A percentile compares a stretch with the other conserved stretches of the same genome.
Evolutionary conservation across 2,113 vertebrate species (phyloP).

Genomic region (Notarius quadriscutis): DNA sequence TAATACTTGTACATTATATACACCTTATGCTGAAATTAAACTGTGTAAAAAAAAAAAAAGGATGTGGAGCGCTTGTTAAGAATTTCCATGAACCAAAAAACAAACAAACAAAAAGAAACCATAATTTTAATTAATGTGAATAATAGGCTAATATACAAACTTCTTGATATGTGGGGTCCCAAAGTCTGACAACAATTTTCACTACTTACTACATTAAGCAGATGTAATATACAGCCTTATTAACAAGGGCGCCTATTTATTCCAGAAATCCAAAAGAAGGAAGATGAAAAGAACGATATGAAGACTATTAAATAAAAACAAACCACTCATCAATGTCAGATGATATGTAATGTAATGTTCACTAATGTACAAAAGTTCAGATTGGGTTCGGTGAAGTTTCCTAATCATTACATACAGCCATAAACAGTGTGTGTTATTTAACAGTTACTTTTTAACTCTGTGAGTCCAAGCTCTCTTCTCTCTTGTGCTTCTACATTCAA

Average conservation of each 20-base stretch:
- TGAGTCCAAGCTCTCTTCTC: constrained; percentile 65
- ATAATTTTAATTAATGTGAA: constrained; percentile 61
- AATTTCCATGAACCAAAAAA: constrained; percentile 62
- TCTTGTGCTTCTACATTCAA: constrained; percentile 87
- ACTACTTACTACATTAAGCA: constrained; percentile 79
- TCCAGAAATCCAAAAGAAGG: constrained; percentile 52
- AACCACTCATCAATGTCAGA: constrained; percentile 44
- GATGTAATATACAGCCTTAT: constrained; percentile 77
- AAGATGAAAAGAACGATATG: constrained; percentile 65
- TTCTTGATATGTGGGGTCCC: constrained; percentile 71
- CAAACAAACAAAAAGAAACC: constrained; percentile 48
- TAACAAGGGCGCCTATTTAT: constrained; percentile 64
- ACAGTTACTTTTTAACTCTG: constrained; percentile 68
- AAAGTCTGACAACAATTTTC: constrained; percentile 76
- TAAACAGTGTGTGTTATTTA: constrained; percentile 79
- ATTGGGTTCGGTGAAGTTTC: constrained; percentile 9
- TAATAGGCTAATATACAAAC: constrained; percentile 78
- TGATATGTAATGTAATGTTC: constrained; percentile 32
- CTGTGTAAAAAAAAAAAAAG: constrained; percentile 56
- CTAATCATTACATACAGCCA: neutral
- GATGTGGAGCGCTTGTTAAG: constrained; percentile 53
- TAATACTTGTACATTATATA: constrained; percentile 77
- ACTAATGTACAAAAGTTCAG: constrained; percentile 1
- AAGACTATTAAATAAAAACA: constrained; percentile 57
- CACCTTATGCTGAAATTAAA: constrained; percentile 65